Evolutionary conservation across 2,888 invertebrate species (phyloP).

Genomic region (Amphipoea oculea): DNA sequence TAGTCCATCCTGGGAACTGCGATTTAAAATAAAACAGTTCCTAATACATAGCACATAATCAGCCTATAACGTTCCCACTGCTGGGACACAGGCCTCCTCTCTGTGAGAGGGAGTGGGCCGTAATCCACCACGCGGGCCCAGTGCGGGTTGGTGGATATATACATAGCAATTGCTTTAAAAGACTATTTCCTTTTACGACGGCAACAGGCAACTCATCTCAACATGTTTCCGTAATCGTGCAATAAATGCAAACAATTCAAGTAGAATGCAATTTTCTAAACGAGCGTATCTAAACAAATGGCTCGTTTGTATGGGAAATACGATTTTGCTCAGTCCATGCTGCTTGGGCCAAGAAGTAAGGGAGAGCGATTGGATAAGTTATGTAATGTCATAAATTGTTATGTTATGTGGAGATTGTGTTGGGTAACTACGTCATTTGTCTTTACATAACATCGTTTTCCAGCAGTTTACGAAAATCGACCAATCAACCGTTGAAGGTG

Average conservation of each 20-base stretch:
- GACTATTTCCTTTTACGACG: slow-evolving; percentile 3
- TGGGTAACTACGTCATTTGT: too few species aligned
- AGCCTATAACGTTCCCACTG: too few species aligned
- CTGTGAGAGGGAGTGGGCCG: too few species aligned
- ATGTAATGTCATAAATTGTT: too few species aligned
- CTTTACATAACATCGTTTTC: too few species aligned
- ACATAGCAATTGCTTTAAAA: not conserved
- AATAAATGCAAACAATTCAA: slow-evolving; percentile 58
- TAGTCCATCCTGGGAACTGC: not conserved
- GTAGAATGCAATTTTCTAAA: slow-evolving; percentile 70
- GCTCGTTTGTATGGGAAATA: slow-evolving; percentile 66
- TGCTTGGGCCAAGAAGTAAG: slow-evolving; percentile 25
- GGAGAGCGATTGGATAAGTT: not conserved
- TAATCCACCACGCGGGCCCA: too few species aligned
- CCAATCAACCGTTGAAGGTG: too few species aligned
- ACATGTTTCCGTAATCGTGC: slow-evolving; percentile 49
- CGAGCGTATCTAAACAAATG: slow-evolving; percentile 65
- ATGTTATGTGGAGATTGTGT: too few species aligned
- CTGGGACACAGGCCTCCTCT: too few species aligned
- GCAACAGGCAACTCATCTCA: slow-evolving; percentile 38
- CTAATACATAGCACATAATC: not conserved
- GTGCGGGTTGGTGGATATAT: not conserved
- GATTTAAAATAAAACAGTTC: not conserved
- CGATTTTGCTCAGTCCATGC: slow-evolving; percentile 50
- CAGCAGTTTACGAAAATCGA: too few species aligned